Conservation (phyloP, 2,113 vertebrate species). For the Burhinus oedicnemus region DNA sequence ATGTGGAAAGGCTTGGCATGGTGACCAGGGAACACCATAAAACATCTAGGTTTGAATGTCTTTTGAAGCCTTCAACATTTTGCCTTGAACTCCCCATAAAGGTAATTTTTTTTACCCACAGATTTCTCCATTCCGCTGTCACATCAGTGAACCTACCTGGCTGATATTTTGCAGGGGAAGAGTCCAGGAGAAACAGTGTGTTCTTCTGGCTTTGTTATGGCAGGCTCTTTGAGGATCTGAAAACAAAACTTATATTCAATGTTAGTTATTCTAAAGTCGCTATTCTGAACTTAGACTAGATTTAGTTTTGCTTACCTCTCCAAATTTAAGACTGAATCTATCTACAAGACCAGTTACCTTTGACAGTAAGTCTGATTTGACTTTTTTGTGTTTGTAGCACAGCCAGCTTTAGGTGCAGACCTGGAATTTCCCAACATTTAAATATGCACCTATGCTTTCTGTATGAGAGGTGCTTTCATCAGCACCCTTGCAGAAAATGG, state of each 20-base stretch:
- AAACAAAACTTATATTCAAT: background rate
- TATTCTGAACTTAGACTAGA: background rate
- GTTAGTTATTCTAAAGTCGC: background rate
- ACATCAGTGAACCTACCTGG: background rate
- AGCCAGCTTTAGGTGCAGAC: background rate
- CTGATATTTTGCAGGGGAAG: background rate
- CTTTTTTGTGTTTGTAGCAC: background rate
- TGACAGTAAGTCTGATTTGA: background rate
- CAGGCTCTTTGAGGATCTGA: background rate
- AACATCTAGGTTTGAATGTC: background rate
- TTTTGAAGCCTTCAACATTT: background rate
- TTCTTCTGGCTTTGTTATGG: background rate
- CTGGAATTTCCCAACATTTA: background rate
- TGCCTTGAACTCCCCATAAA: background rate
- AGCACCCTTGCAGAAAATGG: background rate
- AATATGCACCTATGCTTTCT: background rate
- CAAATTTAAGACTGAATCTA: background rate
- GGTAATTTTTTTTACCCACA: background rate
- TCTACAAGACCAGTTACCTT: background rate
- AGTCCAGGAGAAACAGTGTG: background rate
- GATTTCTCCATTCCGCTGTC: background rate
- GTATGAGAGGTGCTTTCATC: background rate
- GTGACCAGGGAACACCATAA: background rate
- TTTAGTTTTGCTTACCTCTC: background rate
- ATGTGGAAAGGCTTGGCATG: background rate